Evolutionary conservation across 2,888 invertebrate genomes (phyloP), one percentile per base, ranked within the genome.

Genomic region (Synergus laeviventris): DNA sequence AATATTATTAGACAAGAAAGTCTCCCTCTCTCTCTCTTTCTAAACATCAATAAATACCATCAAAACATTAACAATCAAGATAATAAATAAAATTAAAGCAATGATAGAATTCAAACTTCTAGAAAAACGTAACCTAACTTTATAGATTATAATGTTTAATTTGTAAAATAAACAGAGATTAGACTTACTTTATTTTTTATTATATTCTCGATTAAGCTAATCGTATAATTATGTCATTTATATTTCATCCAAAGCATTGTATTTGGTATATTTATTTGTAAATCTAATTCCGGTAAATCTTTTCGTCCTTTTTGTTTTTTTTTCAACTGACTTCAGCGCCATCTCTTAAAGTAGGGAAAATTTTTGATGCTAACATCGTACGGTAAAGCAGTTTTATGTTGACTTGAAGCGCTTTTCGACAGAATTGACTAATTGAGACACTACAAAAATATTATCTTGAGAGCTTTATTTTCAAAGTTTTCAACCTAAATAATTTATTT

Each of bases 111-210:
- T 21, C 12, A 4, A 21, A 18, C 11, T 18, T 21, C 5, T 12
- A 3, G n/a, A 5, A 14, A 31, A 64, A 64, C 64, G 16, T 64
- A 64, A 64, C 64, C 64, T 64, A 21, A 64, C 39, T 24, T 14
- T 42, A 1, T 5, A 7, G 18, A 8, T 21, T 18, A 2, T 16
- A 31, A 24, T 21, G 4, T 49, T 36, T 49, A 49, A 49, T 16
- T 45, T 31, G 24, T 9, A 31, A 9, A n/a, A 8, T 2, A 16
- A 42, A 31, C 1, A 14, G 21, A 64, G 31, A 31, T 31, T 36
- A 24, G 1, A 54, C 70, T 45, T 49, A 70, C 45, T 31, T 70
- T 16, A 49, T n/a, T 70, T 31, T 49, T 9, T 5, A 14, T n/a
- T 11, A 9, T 9, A 16, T 7, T 31, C n/a, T 31, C 12, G n/a